These are phyloP conservation scores for Rhinolophus sinicus DNA, from an alignment of 2,113 vertebrate genomes.

Conservation along the genomic window DNA sequence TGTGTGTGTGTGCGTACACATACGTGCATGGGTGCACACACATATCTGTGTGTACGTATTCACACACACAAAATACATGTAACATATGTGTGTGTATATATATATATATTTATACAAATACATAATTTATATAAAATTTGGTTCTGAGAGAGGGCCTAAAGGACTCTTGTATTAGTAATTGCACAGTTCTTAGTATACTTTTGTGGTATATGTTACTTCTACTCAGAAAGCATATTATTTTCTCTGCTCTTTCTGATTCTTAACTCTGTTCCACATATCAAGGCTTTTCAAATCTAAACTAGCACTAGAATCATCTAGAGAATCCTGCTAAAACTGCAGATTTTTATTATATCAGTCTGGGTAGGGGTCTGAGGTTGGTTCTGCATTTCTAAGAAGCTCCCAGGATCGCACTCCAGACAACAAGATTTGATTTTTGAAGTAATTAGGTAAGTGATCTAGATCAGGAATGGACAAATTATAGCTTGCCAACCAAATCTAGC, in stretches of 20 bases:
- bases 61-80: too few species aligned
- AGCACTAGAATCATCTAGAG: neutral
- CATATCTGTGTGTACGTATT: neutral
- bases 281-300: neutral
- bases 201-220: neutral
- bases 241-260: neutral
- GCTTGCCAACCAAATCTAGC: too few species aligned
- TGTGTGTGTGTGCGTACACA: neutral
- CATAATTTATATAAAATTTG: neutral
- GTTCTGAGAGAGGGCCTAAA: neutral
- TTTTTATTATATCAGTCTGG: neutral
- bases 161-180: neutral
- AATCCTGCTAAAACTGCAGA: neutral
- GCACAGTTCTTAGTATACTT: neutral
- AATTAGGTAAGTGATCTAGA: neutral
- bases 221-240: neutral
- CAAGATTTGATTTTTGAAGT: neutral
- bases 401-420: neutral
- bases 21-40: too few species aligned
- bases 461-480: neutral
- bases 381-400: neutral
- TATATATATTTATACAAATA: neutral
- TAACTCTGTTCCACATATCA: neutral
- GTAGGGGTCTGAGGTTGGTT: too few species aligned
- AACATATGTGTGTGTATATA: neutral